Evolutionary conservation across 1,140 invertebrate genomes (phyloP).

Genomic region (Microplitis demolitor): DNA sequence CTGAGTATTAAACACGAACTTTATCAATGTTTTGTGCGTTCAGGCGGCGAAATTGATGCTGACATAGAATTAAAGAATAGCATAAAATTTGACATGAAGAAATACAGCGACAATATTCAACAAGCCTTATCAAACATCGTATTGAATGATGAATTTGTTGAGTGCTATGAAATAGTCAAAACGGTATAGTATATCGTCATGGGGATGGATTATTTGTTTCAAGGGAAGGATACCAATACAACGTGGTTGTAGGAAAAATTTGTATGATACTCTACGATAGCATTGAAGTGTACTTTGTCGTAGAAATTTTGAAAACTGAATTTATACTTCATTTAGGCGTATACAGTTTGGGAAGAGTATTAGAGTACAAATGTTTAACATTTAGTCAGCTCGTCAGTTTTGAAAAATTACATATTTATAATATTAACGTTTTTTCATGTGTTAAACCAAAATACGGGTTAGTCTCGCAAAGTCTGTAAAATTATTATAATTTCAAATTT

Average conservation of each 20-base stretch:
- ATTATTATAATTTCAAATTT: too few species aligned
- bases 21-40: conserved; percentile 25
- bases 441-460: conserved; percentile 19
- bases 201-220: conserved; percentile 14
- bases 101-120: conserved; percentile 27
- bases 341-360: conserved; percentile 17
- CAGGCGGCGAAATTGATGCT: conserved; percentile 23
- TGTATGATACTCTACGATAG: conserved; percentile 23
- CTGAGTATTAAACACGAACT: conserved; percentile 28
- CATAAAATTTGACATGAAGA: conserved; percentile 3
- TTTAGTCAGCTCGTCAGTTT: background rate
- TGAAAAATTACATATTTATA: conserved; percentile 21
- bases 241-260: conserved; percentile 23
- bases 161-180: conserved; percentile 25
- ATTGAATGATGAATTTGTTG: background rate
- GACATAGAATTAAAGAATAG: conserved; percentile 19
- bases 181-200: conserved; percentile 25
- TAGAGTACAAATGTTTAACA: conserved; percentile 17
- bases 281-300: conserved; percentile 18
- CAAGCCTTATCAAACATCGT: conserved; percentile 3
- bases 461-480: background rate
- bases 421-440: background rate
- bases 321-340: conserved; percentile 22
- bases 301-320: conserved; percentile 28
- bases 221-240: conserved; percentile 22